Base-by-base conservation (phyloP, 2,888 invertebrate genomes). In the Chamaedrilus cognettii region DNA sequence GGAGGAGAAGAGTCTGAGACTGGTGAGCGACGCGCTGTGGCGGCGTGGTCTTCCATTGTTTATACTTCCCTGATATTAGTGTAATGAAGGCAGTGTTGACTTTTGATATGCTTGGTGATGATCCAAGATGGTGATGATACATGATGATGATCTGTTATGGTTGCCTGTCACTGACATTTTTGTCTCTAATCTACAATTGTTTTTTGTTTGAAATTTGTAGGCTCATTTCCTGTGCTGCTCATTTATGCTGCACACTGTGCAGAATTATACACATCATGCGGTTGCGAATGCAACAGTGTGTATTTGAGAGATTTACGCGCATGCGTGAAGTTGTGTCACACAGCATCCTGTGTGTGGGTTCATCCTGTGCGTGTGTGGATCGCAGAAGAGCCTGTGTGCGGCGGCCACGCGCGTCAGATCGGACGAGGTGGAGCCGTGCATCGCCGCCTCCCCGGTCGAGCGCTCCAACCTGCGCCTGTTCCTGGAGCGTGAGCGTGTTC, bases 391-490 rank as follows among this genome's bases (percentile, higher is more conserved):
- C 28, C n/a, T n/a, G n/a, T n/a, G n/a, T n/a, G n/a, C 30, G 58
- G 55, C 7, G n/a, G n/a, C n/a, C n/a, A 71, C 71, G 11, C 64
- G 63, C 34, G 64, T 67, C 57, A 33, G 57, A 26, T 49, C 52
- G 7, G 65, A 56, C 15, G 71, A 64, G 50, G n/a, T n/a, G n/a
- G 84, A 84, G 70, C 64, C 81, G 28, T 83, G 83, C 66, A 66
- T 82, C 52, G 80, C 79, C 15, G 82, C 85, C 19, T 81, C 83
- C 1, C 79, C 82, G 1, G 74, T 75, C 32, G 81, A 82, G 28
- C 71, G 76, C 19, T 68, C 77, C 4, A 81, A 84, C 71, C 76
- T 84, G 69, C 79, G 79, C 32, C 76, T 77, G 60, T 79, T 82
- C 66, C 74, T 84, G 65, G 76, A 77, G 26, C 76, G 82, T 4